phyloP scores from a whole-genome alignment of 2,113 vertebrate species.

The Petromus typicus region DNA sequence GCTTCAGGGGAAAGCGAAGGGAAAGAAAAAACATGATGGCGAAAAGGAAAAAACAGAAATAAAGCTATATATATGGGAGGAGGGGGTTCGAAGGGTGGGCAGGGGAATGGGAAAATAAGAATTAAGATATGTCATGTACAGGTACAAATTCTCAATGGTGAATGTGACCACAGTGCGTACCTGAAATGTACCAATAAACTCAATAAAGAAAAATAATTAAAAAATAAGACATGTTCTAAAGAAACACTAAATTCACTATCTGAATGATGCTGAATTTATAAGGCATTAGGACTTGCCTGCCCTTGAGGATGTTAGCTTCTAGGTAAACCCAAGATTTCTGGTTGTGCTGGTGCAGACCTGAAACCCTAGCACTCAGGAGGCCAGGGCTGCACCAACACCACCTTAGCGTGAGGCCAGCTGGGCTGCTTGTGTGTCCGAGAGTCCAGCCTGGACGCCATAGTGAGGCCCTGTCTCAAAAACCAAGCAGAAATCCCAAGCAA shows the following conservation, averaged over 20 bases:
- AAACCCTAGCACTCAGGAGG: not conserved
- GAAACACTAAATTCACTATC: not conserved
- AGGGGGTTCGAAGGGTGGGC: no score
- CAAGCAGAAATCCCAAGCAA: not conserved
- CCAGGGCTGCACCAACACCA: not conserved
- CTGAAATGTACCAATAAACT: no score
- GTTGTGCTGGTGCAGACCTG: not conserved
- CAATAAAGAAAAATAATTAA: no score
- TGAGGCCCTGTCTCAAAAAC: not conserved
- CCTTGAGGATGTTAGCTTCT: slow-evolving; percentile 20
- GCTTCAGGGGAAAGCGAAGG: no score
- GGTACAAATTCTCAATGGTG: no score
- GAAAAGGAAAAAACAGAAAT: no score
- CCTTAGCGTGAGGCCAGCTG: not conserved
- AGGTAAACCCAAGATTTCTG: slow-evolving; percentile 3
- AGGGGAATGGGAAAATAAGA: no score
- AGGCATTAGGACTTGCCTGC: not conserved
- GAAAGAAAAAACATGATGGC: no score
- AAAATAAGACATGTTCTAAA: not conserved
- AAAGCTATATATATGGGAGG: no score
- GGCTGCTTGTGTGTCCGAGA: not conserved
- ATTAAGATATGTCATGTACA: no score
- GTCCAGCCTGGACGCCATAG: not conserved
- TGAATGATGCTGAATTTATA: not conserved
- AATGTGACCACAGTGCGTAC: no score